Conservation (phyloP, 1,140 invertebrate species). For the Drosophila prosaltans region DNA sequence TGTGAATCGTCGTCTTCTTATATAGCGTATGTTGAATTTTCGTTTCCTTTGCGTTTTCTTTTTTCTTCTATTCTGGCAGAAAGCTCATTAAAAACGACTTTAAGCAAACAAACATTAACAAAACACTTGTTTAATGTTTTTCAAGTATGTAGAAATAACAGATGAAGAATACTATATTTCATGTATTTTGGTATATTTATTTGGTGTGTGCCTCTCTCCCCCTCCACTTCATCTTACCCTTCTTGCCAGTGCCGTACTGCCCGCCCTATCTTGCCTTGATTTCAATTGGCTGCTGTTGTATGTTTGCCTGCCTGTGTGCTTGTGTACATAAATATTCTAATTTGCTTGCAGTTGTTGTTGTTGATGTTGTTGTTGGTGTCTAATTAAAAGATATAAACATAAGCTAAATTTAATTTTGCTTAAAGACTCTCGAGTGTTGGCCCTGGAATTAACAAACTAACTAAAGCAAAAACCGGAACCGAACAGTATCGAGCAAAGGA, state of each 20-base stretch:
- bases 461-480: slow-evolving; percentile 39
- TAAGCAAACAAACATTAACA: slow-evolving; percentile 78
- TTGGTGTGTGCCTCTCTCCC: slow-evolving; percentile 5
- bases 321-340: slow-evolving; percentile 75
- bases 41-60: slow-evolving; percentile 23
- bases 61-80: slow-evolving; percentile 18
- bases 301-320: neutral
- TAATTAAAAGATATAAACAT: slow-evolving; percentile 80
- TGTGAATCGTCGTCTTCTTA: neutral
- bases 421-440: slow-evolving; percentile 55
- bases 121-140: slow-evolving; percentile 78
- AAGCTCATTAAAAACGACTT: slow-evolving; percentile 70
- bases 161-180: slow-evolving; percentile 27
- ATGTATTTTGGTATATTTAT: slow-evolving; percentile 26
- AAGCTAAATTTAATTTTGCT: slow-evolving; percentile 69
- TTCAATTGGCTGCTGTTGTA: neutral
- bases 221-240: slow-evolving; percentile 15
- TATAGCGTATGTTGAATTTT: slow-evolving; percentile 11
- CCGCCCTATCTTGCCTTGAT: neutral
- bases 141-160: slow-evolving; percentile 71
- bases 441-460: slow-evolving; percentile 35
- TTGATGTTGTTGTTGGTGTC: slow-evolving; percentile 51
- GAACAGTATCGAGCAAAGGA: neutral
- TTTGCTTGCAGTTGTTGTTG: slow-evolving; percentile 69
- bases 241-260: neutral